Conservation (phyloP, 2,797 vertebrate genomes). For the Pterois miles region DNA sequence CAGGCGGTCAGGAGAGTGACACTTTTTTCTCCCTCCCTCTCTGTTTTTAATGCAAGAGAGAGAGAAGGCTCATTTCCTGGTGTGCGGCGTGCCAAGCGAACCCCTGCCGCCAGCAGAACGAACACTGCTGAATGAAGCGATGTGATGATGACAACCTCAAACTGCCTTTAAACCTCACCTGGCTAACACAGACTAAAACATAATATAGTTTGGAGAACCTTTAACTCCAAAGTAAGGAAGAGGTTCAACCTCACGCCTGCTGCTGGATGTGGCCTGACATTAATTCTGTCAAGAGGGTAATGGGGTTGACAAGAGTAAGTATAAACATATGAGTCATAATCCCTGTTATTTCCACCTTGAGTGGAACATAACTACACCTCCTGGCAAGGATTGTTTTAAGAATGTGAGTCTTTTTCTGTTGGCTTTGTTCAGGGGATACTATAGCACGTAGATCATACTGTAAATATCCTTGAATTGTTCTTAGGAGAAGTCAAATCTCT, state of each 20-base stretch:
- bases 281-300: conserved; percentile 67
- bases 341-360: conserved; percentile 76
- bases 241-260: conserved; percentile 25
- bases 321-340: conserved; percentile 78
- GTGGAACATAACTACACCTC: conserved; percentile 65
- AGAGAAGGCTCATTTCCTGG: conserved; percentile 69
- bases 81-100: conserved; percentile 58
- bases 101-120: conserved; percentile 15
- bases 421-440: conserved; percentile 50
- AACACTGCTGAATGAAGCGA: neutral
- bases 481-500: conserved; percentile 41
- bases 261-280: conserved; percentile 68
- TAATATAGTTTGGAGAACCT: conserved; percentile 30
- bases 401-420: conserved; percentile 27
- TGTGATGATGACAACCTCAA: neutral
- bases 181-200: neutral
- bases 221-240: conserved; percentile 41
- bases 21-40: conserved; percentile 51
- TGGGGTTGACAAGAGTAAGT: conserved; percentile 66
- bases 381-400: conserved; percentile 65
- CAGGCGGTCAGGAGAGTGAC: conserved; percentile 65
- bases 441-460: conserved; percentile 44
- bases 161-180: neutral
- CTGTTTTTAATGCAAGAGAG: conserved; percentile 22
- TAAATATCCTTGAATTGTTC: conserved; percentile 82